Percentiles rank a stretch among this genome's conserved stretches.
These are phyloP conservation scores for Orthosia gothica DNA, from an alignment of 2,888 invertebrate species.

Conservation along the genomic window DNA sequence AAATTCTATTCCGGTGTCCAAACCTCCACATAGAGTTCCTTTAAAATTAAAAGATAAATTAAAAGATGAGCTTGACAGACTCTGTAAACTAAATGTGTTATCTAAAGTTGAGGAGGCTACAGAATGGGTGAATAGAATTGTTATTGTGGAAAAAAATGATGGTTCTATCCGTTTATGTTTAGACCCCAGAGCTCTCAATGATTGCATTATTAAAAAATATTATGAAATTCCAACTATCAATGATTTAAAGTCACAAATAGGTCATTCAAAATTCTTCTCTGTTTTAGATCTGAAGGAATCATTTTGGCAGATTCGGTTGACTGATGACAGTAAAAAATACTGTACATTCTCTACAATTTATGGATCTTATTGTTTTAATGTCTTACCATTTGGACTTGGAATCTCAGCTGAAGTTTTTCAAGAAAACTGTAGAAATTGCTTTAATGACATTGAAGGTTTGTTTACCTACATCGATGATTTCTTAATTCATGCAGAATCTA, in stretches of 20 bases:
- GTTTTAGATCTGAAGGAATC: no score
- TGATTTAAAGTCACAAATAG: neutral
- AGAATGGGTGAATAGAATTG: constrained; percentile 2
- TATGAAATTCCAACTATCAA: neutral
- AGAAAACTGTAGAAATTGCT: no score
- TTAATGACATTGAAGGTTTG: no score
- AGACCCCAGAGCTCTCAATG: neutral
- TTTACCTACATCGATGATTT: no score
- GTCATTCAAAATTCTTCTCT: neutral
- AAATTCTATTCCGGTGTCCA: neutral
- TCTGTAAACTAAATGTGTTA: neutral
- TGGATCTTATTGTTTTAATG: no score
- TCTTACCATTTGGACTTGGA: no score
- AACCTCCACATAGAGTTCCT: neutral
- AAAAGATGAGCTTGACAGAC: neutral
- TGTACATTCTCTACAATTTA: no score
- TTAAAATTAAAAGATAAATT: neutral
- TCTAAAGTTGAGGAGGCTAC: neutral
- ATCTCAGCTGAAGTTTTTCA: no score
- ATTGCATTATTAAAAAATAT: neutral
- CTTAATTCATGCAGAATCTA: no score
- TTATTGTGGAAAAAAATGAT: neutral
- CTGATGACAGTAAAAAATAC: no score
- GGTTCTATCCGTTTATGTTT: constrained; percentile 1
- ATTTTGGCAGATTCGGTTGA: no score